These are phyloP conservation scores for Pemphigus obesinymphae DNA, from an alignment of 1,140 invertebrate genomes.

Conservation along the genomic window DNA sequence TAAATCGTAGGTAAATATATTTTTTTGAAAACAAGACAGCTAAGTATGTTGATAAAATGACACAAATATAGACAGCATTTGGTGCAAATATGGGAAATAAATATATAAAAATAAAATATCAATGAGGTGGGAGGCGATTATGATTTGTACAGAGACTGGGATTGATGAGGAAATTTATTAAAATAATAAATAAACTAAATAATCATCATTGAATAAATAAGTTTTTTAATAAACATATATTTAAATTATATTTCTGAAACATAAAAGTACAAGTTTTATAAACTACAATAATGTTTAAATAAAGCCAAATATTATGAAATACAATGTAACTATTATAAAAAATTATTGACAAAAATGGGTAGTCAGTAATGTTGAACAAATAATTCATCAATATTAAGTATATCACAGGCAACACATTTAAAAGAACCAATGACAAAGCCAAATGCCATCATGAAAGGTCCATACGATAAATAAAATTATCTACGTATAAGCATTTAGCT, in stretches of 20 bases:
- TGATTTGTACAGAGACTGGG: no score
- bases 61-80: no score
- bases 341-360: neutral
- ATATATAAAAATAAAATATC: no score
- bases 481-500: constrained; percentile 45
- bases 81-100: no score
- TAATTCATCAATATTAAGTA: neutral
- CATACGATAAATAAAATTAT: constrained; percentile 44
- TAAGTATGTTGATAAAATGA: no score
- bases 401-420: neutral
- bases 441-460: neutral
- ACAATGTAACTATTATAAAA: neutral
- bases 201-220: neutral
- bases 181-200: no score
- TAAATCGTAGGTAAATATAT: no score
- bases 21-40: no score
- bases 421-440: neutral
- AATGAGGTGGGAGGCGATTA: no score
- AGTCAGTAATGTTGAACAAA: neutral
- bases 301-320: neutral
- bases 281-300: neutral
- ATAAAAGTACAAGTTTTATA: neutral
- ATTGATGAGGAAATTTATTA: no score
- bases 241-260: neutral
- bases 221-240: neutral